Evolutionary conservation across 2,888 invertebrate genomes (phyloP).

Genomic region (Tiphia femorata): DNA sequence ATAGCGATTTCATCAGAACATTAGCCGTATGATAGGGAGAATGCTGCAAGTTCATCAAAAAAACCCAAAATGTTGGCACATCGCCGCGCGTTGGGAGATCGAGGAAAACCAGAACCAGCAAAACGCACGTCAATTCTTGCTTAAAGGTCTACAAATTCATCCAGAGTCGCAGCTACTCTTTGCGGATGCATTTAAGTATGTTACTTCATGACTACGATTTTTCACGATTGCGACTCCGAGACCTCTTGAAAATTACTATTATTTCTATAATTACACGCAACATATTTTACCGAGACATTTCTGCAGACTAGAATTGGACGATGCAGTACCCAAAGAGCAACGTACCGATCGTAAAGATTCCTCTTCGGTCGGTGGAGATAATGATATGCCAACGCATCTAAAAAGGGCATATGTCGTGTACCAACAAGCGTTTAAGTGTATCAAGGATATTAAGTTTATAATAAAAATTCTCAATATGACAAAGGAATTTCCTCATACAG

Average conservation of each 20-base stretch:
- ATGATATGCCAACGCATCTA: conserved; percentile 59
- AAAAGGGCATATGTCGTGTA: conserved; percentile 75
- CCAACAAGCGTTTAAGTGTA: conserved; percentile 73
- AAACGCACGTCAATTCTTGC: conserved; percentile 78
- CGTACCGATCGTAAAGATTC: neutral
- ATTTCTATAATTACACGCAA: neutral
- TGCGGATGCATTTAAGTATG: conserved; percentile 76
- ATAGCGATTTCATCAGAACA: conserved; percentile 60
- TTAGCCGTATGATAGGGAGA: conserved; percentile 64
- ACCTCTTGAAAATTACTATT: too few species aligned
- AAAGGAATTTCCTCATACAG: conserved; percentile 74
- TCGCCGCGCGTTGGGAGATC: conserved; percentile 84
- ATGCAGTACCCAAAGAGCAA: conserved; percentile 11
- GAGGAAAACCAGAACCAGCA: conserved; percentile 77
- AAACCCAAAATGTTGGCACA: conserved; percentile 82
- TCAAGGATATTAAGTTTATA: conserved; percentile 73
- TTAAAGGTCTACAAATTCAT: conserved; percentile 83
- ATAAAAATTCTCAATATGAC: conserved; percentile 74
- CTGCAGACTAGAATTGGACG: conserved; percentile 51
- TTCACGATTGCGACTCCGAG: too few species aligned
- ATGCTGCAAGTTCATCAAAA: conserved; percentile 78
- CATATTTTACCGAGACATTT: neutral
- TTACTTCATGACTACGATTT: neutral
- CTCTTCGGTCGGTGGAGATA: conserved; percentile 1
- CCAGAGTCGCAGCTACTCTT: conserved; percentile 78